Evolutionary conservation across 2,113 vertebrate genomes (phyloP), one percentile per base, ranked within the genome.

Genomic region (Sorex araneus): DNA sequence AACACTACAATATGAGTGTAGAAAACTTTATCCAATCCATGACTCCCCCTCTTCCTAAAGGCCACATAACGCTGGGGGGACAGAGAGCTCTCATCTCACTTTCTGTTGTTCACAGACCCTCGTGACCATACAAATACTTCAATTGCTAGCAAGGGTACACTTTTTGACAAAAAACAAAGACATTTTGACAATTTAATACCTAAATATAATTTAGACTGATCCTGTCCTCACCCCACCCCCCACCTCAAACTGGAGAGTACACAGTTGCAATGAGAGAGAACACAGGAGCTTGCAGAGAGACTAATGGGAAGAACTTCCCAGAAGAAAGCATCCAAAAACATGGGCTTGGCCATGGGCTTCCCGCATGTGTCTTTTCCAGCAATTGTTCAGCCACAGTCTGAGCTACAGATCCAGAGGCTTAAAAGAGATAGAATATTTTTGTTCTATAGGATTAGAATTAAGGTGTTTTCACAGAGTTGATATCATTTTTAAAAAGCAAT

Each of bases 121-220:
- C 19, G 8, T 69, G 30, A 32, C 11, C 2, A 69, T 69, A n/a
- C 5, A 86, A 63, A 81, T 40, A 32, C 45, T 45, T n/a, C 10
- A 85, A 28, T 36, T 82, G 69, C 74, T 74, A 36, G n/a, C 16
- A 50, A 87, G 74, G 40, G 5, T 75, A 64, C 54, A 28, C 28
- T 40, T 74, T 89, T 74, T 54, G 63, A 16, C 79, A 30, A 79
- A 79, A 70, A 63, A 43, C 13, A 83, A 84, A 79, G 90, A 57
- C 60, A 57, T 73, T 78, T 74, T 47, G 66, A 15, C 2, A 8
- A 47, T 63, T 9, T 25, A 32, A 77, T 63, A 63, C 21, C 40
- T 40, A 40, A 4, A 19, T 54, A 15, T 12, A 50, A 19, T 69
- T 79, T 10, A 47, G 19, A n/a, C 16, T 9, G 36, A 40, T 43